A percentile compares a stretch with the other conserved stretches of the same genome.
phyloP scores from a whole-genome alignment of 2,888 invertebrate genomes.

The Catocala nupta region DNA sequence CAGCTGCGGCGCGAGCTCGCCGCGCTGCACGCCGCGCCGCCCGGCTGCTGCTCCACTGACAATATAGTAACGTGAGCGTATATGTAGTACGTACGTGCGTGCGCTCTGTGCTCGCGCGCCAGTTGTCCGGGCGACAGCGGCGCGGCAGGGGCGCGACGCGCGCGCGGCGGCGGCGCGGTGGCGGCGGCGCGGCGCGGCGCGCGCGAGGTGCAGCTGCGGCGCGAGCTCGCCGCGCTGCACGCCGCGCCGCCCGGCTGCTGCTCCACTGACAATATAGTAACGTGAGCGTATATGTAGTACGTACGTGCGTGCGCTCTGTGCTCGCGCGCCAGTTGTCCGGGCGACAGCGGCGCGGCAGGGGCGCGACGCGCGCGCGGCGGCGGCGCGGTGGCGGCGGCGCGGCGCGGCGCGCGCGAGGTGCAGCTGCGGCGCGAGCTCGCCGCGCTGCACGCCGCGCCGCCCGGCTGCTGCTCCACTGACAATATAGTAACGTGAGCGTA shows the following conservation, averaged over 20 bases:
- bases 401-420: slow-evolving; percentile 28
- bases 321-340: slow-evolving; percentile 67
- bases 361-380: slow-evolving; percentile 35
- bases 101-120: slow-evolving; percentile 38
- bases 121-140: slow-evolving; percentile 76
- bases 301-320: slow-evolving; percentile 19
- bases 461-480: slow-evolving; percentile 64
- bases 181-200: slow-evolving; percentile 34
- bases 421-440: slow-evolving; percentile 18
- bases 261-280: slow-evolving; percentile 62
- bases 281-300: slow-evolving; percentile 2
- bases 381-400: slow-evolving; percentile 31
- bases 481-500: too few relatives aligned
- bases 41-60: slow-evolving; percentile 64
- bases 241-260: slow-evolving; percentile 40
- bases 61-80: too few relatives aligned
- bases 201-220: slow-evolving; percentile 19
- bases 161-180: slow-evolving; percentile 31
- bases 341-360: slow-evolving; percentile 71
- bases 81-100: slow-evolving; percentile 19
- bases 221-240: slow-evolving; percentile 25
- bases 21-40: slow-evolving; percentile 36
- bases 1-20: slow-evolving; percentile 18
- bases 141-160: slow-evolving; percentile 59
- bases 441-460: slow-evolving; percentile 36